These are phyloP conservation scores for Lochmaea capreae DNA, from an alignment of 2,888 invertebrate species.

Conservation along the genomic window DNA sequence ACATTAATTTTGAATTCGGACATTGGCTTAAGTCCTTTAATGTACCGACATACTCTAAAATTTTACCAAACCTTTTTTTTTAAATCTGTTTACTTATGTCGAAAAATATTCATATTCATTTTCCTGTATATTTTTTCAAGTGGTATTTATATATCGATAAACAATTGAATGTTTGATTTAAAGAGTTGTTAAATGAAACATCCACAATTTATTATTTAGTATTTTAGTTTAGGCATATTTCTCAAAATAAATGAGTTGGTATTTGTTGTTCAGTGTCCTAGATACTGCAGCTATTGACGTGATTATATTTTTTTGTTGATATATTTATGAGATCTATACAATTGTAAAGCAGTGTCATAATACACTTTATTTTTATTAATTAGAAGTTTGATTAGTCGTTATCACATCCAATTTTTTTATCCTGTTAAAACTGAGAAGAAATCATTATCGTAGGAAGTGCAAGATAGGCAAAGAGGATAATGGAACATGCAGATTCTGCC, in stretches of 20 bases:
- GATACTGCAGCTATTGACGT: constrained; percentile 36
- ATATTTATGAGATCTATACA: constrained; percentile 50
- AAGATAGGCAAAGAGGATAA: too few species aligned
- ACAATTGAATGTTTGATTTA: not conserved
- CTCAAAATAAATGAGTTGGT: constrained; percentile 16
- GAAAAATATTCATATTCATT: not conserved
- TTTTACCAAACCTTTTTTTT: not conserved
- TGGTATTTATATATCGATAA: not conserved
- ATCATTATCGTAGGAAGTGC: too few species aligned
- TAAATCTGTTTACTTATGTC: not conserved
- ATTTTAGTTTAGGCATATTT: constrained; percentile 10
- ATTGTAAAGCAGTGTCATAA: constrained; percentile 52
- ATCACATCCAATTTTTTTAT: too few species aligned
- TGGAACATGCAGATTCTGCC: too few species aligned
- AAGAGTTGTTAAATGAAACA: not conserved
- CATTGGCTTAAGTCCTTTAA: too few species aligned
- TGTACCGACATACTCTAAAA: not conserved
- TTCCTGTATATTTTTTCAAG: not conserved
- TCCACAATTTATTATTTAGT: constrained; percentile 10
- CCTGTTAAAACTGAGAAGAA: too few species aligned
- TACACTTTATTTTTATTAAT: constrained; percentile 54
- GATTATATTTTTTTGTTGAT: constrained; percentile 46
- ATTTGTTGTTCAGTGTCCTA: constrained; percentile 29
- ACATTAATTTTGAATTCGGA: too few species aligned
- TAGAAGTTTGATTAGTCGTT: not conserved